Base-by-base conservation (phyloP, 1,140 invertebrate genomes). In the Drosophila trapezifrons region DNA sequence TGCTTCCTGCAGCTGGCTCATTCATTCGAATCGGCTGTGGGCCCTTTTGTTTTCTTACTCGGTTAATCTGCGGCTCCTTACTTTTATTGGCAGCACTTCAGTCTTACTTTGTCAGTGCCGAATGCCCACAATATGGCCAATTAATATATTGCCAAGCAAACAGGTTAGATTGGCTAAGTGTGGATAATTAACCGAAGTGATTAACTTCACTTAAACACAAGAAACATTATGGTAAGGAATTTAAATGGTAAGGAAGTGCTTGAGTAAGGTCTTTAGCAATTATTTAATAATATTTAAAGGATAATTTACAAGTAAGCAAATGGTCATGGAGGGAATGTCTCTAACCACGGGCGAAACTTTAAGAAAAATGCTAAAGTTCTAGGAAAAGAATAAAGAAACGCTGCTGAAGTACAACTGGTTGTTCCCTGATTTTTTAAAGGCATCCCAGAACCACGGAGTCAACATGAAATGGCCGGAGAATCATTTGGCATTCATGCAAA, bases 1-100 rank as follows among this genome's bases (percentile, higher is more conserved):
- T 58, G 45, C 29, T 60, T 42, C 35, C 49, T 52, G 29, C 49
- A 52, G 55, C 29, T 43, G 66, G 42, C 56, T 63, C 51, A 71
- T 66, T 76, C 52, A n/a, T 13, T 62, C 49, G 18, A 52, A 57
- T 66, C 57, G 59, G 47, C 58, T 76, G 60, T 69, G 20, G 42
- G n/a, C n/a, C 22, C 37, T 15, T 69, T 22, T 45, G 25, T 35
- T 57, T 60, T 17, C 49, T 58, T 64, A 2, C 64, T 83, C 35
- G 54, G 52, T 62, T 80, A 84, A 84, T 79, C 72, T 83, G 60
- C 72, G 78, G 67, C 72, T 60, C 66, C 73, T 83, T 77, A 70
- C 46, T 82, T 85, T 86, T 69, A 86, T 86, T 87, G 76, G 59
- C 60, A 25, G 20, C 65, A 52, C 42, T 87, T 62, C 45, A 64